Evolutionary conservation across 1,140 invertebrate species (phyloP), one percentile per base, ranked within the genome.

Genomic region (Planococcus citri): DNA sequence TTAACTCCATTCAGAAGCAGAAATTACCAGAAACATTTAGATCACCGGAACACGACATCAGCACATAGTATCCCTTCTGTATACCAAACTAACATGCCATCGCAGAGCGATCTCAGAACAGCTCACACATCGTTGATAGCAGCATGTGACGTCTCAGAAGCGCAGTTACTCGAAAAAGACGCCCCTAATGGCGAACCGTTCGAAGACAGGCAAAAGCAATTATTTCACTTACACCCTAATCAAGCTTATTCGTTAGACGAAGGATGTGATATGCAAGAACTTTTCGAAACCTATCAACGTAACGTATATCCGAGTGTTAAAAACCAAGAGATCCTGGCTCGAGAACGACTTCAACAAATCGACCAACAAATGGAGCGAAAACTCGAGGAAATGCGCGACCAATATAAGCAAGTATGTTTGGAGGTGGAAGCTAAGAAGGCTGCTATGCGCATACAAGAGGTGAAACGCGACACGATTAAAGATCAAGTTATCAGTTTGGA

Each of bases 401-500:
- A 64, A 64, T 64, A 64, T 21, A 64, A 64, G 17, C 22, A 64
- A 64, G 25, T 64, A 64, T 64, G 60, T 64, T 25, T 64, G 9
- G 60, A 64, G 24, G 22, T 25, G 24, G 60, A 64, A 64, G 20
- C 60, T 22, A 64, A 64, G 17, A 64, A 64, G 22, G 60, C 60
- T 10, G 20, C 10, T 12, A 24, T 24, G 25, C 60, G 60, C 3
- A 17, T 64, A 27, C 60, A 64, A 64, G 60, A 64, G 17, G 60
- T 64, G 10, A 64, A 64, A 25, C 60, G 20, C 25, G 60, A 64
- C 22, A 64, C 25, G 60, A 64, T 25, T 10, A 64, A 64, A 27
- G 60, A 64, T 25, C 22, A 10, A 17, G 20, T 27, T 9, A 64
- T 64, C 60, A 27, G 10, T 14, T 27, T 64, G 24, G 60, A 27